These are phyloP conservation scores for Pachymerium ferrugineum DNA, from an alignment of 2,888 invertebrate species.

Conservation along the genomic window DNA sequence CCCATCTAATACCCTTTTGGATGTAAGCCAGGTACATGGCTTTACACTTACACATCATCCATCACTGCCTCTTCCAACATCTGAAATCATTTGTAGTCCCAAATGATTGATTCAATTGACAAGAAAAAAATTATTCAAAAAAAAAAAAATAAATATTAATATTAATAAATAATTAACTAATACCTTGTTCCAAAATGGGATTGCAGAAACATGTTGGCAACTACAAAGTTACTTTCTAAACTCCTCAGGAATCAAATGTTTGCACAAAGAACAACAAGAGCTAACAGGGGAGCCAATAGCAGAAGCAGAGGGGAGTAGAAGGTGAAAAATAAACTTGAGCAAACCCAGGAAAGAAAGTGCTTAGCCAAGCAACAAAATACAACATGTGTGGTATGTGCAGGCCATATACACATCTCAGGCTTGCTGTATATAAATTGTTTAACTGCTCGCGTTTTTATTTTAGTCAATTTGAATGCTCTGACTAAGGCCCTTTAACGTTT, in stretches of 20 bases:
- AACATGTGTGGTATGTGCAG: constrained; percentile 18
- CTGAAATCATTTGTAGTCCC: not conserved
- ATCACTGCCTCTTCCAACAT: not conserved
- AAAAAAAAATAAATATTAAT: not conserved
- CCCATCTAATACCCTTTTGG: not conserved
- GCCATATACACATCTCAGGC: constrained; percentile 16
- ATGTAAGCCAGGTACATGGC: constrained; percentile 20
- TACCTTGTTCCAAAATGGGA: constrained; percentile 17
- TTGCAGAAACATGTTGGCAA: constrained; percentile 11
- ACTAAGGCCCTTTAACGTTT: no score
- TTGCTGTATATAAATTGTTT: constrained; percentile 5
- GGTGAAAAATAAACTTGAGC: constrained; percentile 24
- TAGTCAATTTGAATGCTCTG: not conserved
- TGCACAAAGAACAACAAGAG: constrained; percentile 25
- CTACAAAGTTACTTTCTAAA: constrained; percentile 5
- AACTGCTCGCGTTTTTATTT: not conserved
- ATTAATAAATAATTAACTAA: not conserved
- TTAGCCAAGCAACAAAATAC: constrained; percentile 27
- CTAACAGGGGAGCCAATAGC: constrained; percentile 27
- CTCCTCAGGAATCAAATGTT: constrained; percentile 12
- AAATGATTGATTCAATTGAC: not conserved
- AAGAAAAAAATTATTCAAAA: not conserved
- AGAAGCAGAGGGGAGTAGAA: constrained; percentile 20
- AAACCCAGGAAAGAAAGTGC: constrained; percentile 27
- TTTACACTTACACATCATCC: not conserved